Evolutionary conservation across 2,888 invertebrate species (phyloP).

Genomic region (Caenorhabditis uteleia): DNA sequence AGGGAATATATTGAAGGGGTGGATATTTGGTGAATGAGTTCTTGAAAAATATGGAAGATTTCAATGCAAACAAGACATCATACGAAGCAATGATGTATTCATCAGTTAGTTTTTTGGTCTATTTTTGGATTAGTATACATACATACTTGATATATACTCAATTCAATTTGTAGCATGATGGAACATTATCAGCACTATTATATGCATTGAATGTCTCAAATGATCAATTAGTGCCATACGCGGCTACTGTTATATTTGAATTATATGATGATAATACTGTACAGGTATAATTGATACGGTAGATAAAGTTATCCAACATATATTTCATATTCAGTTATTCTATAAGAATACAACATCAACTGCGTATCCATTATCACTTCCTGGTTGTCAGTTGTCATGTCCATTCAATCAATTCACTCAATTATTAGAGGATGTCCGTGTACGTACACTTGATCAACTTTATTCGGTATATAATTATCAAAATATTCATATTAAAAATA

Average conservation of each 20-base stretch:
- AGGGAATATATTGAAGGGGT: conserved; percentile 4
- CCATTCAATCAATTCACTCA: conserved; percentile 25
- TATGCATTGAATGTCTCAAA: conserved; percentile 44
- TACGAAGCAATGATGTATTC: conserved; percentile 39
- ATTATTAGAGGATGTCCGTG: conserved; percentile 21
- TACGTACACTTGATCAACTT: conserved; percentile 16
- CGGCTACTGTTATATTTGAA: conserved; percentile 43
- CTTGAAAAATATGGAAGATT: conserved; percentile 25
- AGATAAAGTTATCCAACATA: not conserved
- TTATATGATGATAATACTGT: conserved; percentile 41
- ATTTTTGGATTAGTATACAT: no score
- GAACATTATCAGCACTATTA: conserved; percentile 39
- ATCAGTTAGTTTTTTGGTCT: conserved; percentile 30
- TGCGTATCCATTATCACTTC: conserved; percentile 18
- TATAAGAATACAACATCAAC: conserved; percentile 32
- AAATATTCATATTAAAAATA: no score
- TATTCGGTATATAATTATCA: no score
- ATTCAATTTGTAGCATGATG: conserved; percentile 43
- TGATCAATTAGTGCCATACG: conserved; percentile 47
- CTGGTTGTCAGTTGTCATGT: conserved; percentile 27
- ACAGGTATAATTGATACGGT: no score
- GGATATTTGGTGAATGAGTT: conserved; percentile 33
- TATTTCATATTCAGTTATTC: conserved; percentile 16
- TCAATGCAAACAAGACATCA: conserved; percentile 11
- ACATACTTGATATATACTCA: not conserved